Conservation (phyloP, 2,113 vertebrate genomes). For the Gobiocypris rarus region DNA sequence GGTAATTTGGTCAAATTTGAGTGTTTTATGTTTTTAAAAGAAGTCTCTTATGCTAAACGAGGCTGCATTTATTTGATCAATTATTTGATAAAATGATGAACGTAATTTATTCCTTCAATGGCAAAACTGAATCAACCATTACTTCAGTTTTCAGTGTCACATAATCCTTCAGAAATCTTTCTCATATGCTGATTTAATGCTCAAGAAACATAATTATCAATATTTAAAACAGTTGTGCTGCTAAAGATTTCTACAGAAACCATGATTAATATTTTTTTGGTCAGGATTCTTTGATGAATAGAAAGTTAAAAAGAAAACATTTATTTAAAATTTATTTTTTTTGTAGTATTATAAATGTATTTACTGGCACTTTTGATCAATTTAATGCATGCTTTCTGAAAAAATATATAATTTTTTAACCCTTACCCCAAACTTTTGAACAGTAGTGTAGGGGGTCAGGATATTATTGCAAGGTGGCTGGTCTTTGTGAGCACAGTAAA, state of each 20-base stretch:
- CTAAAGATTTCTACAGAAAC: not conserved
- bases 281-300: not conserved
- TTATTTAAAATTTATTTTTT: not conserved
- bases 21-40: not conserved
- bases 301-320: not conserved
- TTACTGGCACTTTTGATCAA: not conserved
- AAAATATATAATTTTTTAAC: not conserved
- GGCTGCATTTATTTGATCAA: not conserved
- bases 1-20: too few relatives aligned
- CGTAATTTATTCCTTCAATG: not conserved
- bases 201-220: not conserved
- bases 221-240: not conserved
- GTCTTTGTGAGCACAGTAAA: slow-evolving; percentile 60
- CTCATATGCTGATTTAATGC: not conserved
- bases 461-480: slow-evolving; percentile 66
- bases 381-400: not conserved
- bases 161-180: not conserved
- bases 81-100: too few relatives aligned
- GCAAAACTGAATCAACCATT: not conserved
- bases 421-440: not conserved
- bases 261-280: not conserved
- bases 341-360: not conserved
- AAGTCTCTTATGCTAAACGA: not conserved
- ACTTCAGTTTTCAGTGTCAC: not conserved
- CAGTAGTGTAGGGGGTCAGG: slow-evolving; percentile 1